Base-by-base conservation (phyloP, 2,797 vertebrate genomes). In the Chelon auratus region DNA sequence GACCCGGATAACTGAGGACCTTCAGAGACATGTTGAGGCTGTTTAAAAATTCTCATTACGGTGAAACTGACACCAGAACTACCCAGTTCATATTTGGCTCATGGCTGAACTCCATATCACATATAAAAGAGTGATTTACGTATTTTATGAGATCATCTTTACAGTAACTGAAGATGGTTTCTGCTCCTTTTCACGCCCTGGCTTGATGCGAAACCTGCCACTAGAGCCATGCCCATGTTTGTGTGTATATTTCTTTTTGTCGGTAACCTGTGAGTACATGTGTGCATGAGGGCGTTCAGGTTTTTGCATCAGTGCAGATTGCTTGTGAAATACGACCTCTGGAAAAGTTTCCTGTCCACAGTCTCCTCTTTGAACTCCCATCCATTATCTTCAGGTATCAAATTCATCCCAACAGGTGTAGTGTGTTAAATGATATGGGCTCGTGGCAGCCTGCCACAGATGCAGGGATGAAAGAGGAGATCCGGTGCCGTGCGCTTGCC, bases 311-410 rank as follows among this genome's bases (percentile, higher is more conserved):
- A 75, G 81, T 8, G 2, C 63, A 78, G 75, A 87, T 78, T 80
- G 80, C 56, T 85, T 47, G 47, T 87, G 85, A 87, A 89, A 89
- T 62, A 57, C 12, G 65, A 91, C 85, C 87, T 77, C 75, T 84
- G 81, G 80, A 85, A 86, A 90, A 84, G 78, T 88, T 87, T 80
- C 81, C 77, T 68, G 69, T 80, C 69, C 26, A 13, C 42, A 9
- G 43, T 55, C 83, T 77, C 78, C 69, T 83, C 81, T 87, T 84
- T 89, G 86, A 92, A 89, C 88, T 80, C 33, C 73, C 77, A 78
- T 85, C 87, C 88, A 90, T 90, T 87, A 91, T 84, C 77, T 73
- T 8, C 86, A 77, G 80, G 79, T 88, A 84, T 91, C 82, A 82
- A 39, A 78, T 88, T 85, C 80, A 54, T 30, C 72, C 78, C 78